Conservation (phyloP, 1,140 invertebrate genomes). For the Megalonaias nervosa region DNA sequence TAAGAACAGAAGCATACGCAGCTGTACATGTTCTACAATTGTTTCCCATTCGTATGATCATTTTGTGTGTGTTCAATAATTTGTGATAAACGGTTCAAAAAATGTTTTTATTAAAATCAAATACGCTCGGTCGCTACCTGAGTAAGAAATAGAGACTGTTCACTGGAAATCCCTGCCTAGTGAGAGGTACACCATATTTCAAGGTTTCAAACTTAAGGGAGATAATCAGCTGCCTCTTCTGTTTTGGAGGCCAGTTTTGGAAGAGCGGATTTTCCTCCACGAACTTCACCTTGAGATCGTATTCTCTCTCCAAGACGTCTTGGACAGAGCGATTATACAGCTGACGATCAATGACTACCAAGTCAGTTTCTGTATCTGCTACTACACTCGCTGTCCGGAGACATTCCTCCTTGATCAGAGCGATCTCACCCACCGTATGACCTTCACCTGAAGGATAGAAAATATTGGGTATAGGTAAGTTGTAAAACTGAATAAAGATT, state of each 20-base stretch:
- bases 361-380: conserved; percentile 56
- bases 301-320: conserved; percentile 59
- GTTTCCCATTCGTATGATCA: too few species aligned
- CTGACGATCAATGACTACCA: conserved; percentile 60
- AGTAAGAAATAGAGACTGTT: conserved; percentile 61
- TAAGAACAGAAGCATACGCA: neutral
- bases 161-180: conserved; percentile 51
- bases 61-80: neutral
- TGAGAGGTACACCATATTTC: conserved; percentile 53
- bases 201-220: conserved; percentile 55
- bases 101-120: neutral
- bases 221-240: conserved; percentile 60
- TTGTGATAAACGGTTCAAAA: neutral
- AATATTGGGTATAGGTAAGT: neutral
- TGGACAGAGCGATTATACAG: conserved; percentile 64
- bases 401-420: conserved; percentile 63
- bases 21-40: neutral
- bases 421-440: conserved; percentile 65
- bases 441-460: conserved; percentile 51
- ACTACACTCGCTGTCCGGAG: conserved; percentile 65
- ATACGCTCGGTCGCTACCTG: conserved; percentile 38
- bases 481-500: neutral
- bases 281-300: conserved; percentile 56
- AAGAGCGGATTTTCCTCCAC: conserved; percentile 59
- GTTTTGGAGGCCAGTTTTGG: conserved; percentile 52